Base-by-base conservation (phyloP, 2,888 invertebrate species). In the Drosophila nigricruria region DNA sequence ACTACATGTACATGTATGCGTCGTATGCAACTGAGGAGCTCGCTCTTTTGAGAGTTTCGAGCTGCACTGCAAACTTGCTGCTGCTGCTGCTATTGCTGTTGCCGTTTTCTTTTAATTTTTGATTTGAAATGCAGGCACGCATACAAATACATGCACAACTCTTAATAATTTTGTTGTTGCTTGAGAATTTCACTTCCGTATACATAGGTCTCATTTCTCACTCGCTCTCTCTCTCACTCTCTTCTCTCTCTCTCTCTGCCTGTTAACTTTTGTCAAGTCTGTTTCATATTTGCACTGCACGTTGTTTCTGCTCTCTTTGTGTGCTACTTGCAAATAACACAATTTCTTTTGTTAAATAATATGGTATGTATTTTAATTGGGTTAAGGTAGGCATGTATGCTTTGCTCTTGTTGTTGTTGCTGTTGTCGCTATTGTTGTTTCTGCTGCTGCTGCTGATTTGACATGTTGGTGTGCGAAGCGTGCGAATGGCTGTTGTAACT, bases 331-430 rank as follows among this genome's bases (percentile, higher is more conserved):
- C 84, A 79, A 85, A 88, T 88, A 89, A 81, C 87, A 86, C 81
- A 83, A 81, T 84, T 89, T 89, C 81, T 88, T 90, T 91, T 86
- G 86, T 90, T 90, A 90, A 91, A 90, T 87, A 90, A 91, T 89
- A 88, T 81, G 79, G 58, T 71, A 54, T 67, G 81, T 79, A 71
- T 81, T 87, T 90, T 78, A 91, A 91, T 90, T 91, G 87, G 91
- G 91, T 91, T 91, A 91, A 91, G 91, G 91, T 90, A 90, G 88
- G 84, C 88, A 82, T 85, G 83, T 84, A 84, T 79, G 79, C 56
- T 52, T 47, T 73, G 66, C 54, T 79, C 32, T 47, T 42, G 56
- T 45, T 61, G 42, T 49, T 10, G 10, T 10, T 38, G 34, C 36
- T 30, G 42, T n/a, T 30, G 16, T 34, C 47, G 36, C 10, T 60